Conservation (phyloP, 2,797 vertebrate genomes). For the Poeciliopsis turneri region DNA sequence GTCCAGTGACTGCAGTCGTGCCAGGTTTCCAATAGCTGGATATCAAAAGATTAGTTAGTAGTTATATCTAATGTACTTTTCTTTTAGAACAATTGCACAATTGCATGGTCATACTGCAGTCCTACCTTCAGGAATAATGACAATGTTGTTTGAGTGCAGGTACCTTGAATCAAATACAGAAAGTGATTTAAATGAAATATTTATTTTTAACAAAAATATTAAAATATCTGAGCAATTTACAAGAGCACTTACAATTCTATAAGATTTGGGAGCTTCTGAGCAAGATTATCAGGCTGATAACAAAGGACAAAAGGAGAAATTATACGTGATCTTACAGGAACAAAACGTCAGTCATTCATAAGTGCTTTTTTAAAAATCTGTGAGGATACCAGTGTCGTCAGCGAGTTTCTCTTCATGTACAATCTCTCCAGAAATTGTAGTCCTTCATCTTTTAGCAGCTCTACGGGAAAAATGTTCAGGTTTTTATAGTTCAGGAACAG, state of each 20-base stretch:
- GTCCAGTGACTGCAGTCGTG: constrained; percentile 93
- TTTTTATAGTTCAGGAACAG: constrained; percentile 97
- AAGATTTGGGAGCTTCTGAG: constrained; percentile 97
- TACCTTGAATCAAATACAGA: constrained; percentile 80
- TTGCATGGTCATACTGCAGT: neutral
- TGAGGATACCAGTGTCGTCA: constrained; percentile 89
- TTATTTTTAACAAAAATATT: neutral
- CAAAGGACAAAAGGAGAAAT: constrained; percentile 28
- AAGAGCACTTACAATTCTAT: constrained; percentile 92
- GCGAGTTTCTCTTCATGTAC: constrained; percentile 97
- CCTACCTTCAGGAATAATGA: constrained; percentile 94
- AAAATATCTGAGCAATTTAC: neutral
- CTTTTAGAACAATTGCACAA: neutral
- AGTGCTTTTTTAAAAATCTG: neutral
- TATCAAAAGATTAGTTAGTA: constrained; percentile 22
- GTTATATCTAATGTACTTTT: neutral
- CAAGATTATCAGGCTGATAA: constrained; percentile 95
- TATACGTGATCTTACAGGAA: neutral
- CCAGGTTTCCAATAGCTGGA: constrained; percentile 91
- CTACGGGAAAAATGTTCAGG: constrained; percentile 89
- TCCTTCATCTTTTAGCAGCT: constrained; percentile 93
- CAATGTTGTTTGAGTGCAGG: constrained; percentile 97
- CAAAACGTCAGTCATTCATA: neutral
- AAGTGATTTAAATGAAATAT: neutral
- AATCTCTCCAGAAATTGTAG: constrained; percentile 94